Percentiles rank a stretch among this genome's conserved stretches.
Evolutionary conservation across 2,888 invertebrate genomes (phyloP).

Genomic region (Saturnia japonica): DNA sequence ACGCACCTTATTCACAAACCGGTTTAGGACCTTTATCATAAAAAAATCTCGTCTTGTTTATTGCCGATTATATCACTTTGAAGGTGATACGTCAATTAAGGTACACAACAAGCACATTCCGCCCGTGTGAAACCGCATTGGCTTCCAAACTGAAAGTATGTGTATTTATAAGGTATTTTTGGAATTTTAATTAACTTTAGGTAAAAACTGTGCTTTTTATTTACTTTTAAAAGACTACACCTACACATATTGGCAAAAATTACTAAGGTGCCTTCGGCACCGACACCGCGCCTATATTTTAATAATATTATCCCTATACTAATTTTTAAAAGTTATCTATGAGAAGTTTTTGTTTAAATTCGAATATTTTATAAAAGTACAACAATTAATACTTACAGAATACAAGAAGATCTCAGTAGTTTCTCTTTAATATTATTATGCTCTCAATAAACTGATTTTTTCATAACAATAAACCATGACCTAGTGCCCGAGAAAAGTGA

Average conservation of each 20-base stretch:
- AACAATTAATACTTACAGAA: too few species aligned
- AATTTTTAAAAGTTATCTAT: too few species aligned
- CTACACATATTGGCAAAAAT: constrained; percentile 21
- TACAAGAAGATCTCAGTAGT: too few species aligned
- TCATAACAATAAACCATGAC: constrained; percentile 38
- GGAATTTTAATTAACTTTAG: background rate
- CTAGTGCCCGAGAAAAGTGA: constrained; percentile 41
- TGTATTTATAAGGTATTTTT: background rate
- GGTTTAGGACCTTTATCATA: constrained; percentile 62
- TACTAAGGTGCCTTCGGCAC: too few species aligned
- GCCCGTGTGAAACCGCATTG: background rate
- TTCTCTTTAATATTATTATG: background rate
- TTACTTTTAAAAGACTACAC: background rate
- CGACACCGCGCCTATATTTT: too few species aligned
- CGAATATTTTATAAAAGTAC: too few species aligned
- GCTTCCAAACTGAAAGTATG: background rate
- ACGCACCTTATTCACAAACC: constrained; percentile 58
- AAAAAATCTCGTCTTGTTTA: constrained; percentile 53
- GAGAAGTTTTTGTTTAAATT: too few species aligned
- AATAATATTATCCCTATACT: too few species aligned
- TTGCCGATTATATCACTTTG: constrained; percentile 50
- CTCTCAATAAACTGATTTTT: background rate
- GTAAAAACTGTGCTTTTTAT: background rate
- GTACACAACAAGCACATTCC: constrained; percentile 30
- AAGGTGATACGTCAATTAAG: constrained; percentile 45